phyloP scores from a whole-genome alignment of 2,797 vertebrate genomes.

The Neosilurus hyrtlii region DNA sequence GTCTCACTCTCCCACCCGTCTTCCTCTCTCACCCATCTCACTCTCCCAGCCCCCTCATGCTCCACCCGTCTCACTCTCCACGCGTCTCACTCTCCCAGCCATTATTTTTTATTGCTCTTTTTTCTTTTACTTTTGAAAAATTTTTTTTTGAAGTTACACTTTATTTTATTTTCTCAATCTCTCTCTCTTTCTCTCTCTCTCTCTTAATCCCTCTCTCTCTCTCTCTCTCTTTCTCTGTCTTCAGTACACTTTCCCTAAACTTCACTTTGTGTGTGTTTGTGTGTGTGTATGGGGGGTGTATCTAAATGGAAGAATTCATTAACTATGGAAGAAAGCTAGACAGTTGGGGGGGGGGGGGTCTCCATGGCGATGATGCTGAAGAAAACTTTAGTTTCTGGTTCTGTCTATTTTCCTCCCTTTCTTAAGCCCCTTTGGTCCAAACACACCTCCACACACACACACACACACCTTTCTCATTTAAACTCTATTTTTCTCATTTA shows the following conservation, averaged over 20 bases:
- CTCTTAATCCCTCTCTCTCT: not conserved
- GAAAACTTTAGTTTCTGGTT: not conserved
- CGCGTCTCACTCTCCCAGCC: not conserved
- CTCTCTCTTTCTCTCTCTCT: not conserved
- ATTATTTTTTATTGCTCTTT: too few species aligned
- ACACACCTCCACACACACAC: not conserved
- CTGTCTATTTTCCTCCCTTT: not conserved
- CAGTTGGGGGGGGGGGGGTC: not conserved
- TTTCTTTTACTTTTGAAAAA: not conserved
- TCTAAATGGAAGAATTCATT: constrained; percentile 1
- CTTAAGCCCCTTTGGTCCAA: not conserved
- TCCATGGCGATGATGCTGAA: not conserved
- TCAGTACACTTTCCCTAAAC: not conserved
- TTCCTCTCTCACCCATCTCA: not conserved
- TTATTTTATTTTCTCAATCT: not conserved
- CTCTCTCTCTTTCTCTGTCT: not conserved
- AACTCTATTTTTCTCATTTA: too few species aligned
- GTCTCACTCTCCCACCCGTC: not conserved
- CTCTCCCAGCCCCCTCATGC: not conserved
- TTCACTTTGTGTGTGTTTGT: not conserved
- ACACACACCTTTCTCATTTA: too few species aligned
- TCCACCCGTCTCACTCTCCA: not conserved
- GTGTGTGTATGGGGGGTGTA: not conserved
- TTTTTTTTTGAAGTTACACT: not conserved
- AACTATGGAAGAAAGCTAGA: not conserved